Evolutionary conservation across 30 jellyfish, hydroid and myxozoan species (phyloP), one percentile per base, ranked within the genome.

Genomic region (Mastigias papua): DNA sequence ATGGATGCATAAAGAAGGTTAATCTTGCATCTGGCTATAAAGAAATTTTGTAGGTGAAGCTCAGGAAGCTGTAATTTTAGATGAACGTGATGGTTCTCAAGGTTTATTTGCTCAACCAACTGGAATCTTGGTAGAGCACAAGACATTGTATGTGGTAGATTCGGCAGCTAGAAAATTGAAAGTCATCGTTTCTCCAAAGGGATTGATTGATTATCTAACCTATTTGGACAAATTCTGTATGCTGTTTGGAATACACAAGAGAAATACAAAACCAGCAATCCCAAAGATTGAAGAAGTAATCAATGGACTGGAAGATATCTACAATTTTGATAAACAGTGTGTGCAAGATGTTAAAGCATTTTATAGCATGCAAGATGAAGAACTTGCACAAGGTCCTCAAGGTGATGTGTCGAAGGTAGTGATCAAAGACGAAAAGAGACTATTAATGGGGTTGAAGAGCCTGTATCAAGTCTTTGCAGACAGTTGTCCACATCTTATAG

Each of bases 21-120:
- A 50, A 29, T 50, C 62, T 77, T 27, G 78, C 62, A 20, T 77
- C 88, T 3, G 11, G 54, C 6, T 3, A 37, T 3, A 11, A 3
- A 3, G 54, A 37, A 37, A 37, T 11, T 37, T 37, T 37, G 54
- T 37, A 3, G 54, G 11, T 6, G 11, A 37, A 3, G 54, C 6
- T 6, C 54, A 11, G 10, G 11, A 27, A 27, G 48, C 62, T 25
- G 78, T 22, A 15, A 25, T 50, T 8, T 77, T 77, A 77, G 57
- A 77, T 13, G 88, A 77, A 63, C 88, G 77, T 77, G 88, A 77
- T 77, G 88, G 88, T 20, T 50, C 77, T 34, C 34, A 30, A 77
- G 88, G 88, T 16, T 77, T 32, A 51, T 77, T 77, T 58, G 78
- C 78, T 17, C 88, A 77, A 30, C 88, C 88, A 77, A 77, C 88